Percentiles rank a stretch among this genome's conserved stretches.
These are phyloP conservation scores for Drosophila kanapiae DNA, from an alignment of 1,140 invertebrate genomes.

Conservation along the genomic window DNA sequence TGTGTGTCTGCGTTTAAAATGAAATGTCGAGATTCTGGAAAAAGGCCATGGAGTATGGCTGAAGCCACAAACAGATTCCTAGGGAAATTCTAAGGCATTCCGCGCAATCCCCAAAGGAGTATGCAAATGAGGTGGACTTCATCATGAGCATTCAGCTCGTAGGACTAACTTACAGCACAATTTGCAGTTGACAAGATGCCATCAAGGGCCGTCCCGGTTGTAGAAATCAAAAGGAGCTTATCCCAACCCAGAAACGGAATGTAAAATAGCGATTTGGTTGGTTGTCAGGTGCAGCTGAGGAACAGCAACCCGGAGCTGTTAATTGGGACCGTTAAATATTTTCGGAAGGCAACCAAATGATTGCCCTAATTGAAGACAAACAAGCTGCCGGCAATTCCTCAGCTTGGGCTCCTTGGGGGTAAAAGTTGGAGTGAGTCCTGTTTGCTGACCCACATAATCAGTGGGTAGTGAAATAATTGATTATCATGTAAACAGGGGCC, in stretches of 20 bases:
- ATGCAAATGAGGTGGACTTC: constrained; percentile 46
- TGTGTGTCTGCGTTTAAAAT: constrained; percentile 43
- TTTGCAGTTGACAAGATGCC: constrained; percentile 39
- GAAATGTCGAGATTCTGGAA: constrained; percentile 55
- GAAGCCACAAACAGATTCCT: background rate
- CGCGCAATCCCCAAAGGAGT: constrained; percentile 10
- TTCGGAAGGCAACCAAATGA: constrained; percentile 15
- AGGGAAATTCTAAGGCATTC: constrained; percentile 7
- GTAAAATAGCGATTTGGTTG: constrained; percentile 16
- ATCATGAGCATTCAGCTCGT: constrained; percentile 2
- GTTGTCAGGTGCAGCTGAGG: constrained; percentile 21
- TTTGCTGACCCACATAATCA: constrained; percentile 77
- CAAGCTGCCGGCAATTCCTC: constrained; percentile 22
- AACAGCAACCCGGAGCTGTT: constrained; percentile 1
- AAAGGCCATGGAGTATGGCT: background rate
- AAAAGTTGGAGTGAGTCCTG: constrained; percentile 21
- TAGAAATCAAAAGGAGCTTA: background rate
- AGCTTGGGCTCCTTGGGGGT: background rate
- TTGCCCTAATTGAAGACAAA: constrained; percentile 68
- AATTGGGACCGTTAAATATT: constrained; percentile 35
- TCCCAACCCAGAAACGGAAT: background rate
- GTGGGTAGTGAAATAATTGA: constrained; percentile 82
- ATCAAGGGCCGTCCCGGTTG: no score
- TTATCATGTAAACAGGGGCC: constrained; percentile 70
- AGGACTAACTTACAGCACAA: constrained; percentile 30